These are phyloP conservation scores for Congeria kusceri DNA, from an alignment of 2,888 invertebrate species.

Conservation along the genomic window DNA sequence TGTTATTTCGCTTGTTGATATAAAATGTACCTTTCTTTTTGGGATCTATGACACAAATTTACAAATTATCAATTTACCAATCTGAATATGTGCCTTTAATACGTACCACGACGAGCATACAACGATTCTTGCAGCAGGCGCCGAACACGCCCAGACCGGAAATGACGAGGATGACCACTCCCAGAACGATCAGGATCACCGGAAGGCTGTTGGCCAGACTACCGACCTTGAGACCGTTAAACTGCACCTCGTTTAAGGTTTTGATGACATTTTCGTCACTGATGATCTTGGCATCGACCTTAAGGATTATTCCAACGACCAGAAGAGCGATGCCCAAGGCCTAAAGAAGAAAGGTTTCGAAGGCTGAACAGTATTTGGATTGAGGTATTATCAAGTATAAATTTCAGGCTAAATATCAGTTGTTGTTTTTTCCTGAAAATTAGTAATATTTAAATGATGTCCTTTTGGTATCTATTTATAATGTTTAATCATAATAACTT, in stretches of 20 bases:
- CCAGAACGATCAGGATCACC: slow-evolving; percentile 56
- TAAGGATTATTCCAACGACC: slow-evolving; percentile 60
- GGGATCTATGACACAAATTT: no score
- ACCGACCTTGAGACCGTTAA: slow-evolving; percentile 49
- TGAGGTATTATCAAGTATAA: no score
- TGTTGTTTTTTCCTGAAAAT: no score
- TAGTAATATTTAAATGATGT: no score
- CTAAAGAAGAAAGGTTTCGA: slow-evolving; percentile 49
- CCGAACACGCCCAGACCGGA: slow-evolving; percentile 57
- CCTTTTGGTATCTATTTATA: no score
- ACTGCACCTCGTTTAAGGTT: slow-evolving; percentile 50
- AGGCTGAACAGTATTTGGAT: no score
- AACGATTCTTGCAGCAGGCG: slow-evolving; percentile 62
- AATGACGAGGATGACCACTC: slow-evolving; percentile 53
- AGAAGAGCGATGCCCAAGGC: slow-evolving; percentile 59
- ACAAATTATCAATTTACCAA: no score
- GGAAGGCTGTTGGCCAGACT: slow-evolving; percentile 53
- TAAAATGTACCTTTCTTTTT: no score
- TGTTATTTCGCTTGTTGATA: no score
- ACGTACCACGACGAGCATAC: slow-evolving; percentile 60
- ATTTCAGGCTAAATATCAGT: no score
- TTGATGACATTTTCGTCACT: slow-evolving; percentile 42
- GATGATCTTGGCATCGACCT: slow-evolving; percentile 41
- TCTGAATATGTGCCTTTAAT: no score
- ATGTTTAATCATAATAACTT: no score